Conservation (phyloP, 1,140 invertebrate species). For the Steinernema khuongi region DNA sequence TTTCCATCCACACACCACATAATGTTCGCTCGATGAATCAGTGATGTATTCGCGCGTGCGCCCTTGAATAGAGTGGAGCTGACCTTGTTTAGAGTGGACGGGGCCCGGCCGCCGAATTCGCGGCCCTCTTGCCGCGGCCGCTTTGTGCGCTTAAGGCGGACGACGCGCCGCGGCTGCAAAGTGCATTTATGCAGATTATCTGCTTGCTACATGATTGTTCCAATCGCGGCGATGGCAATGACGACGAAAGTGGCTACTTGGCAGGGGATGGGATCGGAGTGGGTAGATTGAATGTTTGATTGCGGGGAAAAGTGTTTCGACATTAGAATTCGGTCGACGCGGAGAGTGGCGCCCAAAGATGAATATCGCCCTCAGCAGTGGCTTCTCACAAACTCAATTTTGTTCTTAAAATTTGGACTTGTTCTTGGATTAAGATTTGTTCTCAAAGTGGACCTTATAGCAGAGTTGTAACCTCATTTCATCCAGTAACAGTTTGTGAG, state of each 20-base stretch:
- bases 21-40: constrained; percentile 1
- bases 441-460: too few relatives aligned
- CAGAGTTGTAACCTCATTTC: too few relatives aligned
- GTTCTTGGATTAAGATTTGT: too few relatives aligned
- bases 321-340: too few relatives aligned
- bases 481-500: too few relatives aligned
- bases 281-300: not conserved
- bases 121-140: too few relatives aligned
- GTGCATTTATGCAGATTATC: constrained; percentile 15
- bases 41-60: constrained; percentile 9
- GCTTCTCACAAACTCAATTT: too few relatives aligned
- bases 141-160: constrained; percentile 8
- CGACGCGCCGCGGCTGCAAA: not conserved
- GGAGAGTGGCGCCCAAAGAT: too few relatives aligned
- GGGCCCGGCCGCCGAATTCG: not conserved
- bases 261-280: not conserved
- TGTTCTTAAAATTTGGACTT: too few relatives aligned
- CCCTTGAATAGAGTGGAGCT: constrained; percentile 5
- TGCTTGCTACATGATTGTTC: constrained; percentile 6
- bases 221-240: not conserved
- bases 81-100: constrained; percentile 12
- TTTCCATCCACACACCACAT: not conserved
- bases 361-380: too few relatives aligned
- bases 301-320: too few relatives aligned
- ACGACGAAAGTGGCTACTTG: not conserved